These are phyloP conservation scores for Pangasius krempfi DNA, from an alignment of 2,797 vertebrate genomes.

Conservation along the genomic window DNA sequence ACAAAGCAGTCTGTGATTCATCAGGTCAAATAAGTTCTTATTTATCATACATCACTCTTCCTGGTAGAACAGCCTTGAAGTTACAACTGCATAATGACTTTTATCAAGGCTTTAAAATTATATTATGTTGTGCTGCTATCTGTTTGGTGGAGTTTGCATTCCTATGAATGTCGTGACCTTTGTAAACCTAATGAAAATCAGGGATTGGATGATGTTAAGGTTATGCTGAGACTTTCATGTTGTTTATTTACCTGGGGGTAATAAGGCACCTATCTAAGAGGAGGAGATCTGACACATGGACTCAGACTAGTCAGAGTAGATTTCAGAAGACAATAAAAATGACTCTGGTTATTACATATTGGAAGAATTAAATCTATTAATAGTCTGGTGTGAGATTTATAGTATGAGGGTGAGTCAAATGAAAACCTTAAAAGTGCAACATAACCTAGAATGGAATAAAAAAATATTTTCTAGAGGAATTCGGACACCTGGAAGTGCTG, in stretches of 20 bases:
- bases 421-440: neutral
- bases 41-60: neutral
- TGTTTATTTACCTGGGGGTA: neutral
- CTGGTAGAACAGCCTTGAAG: conserved; percentile 1
- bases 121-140: neutral
- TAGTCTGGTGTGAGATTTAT: neutral
- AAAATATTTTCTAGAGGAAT: neutral
- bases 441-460: neutral
- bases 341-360: neutral
- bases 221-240: neutral
- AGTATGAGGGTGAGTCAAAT: neutral
- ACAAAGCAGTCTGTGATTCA: conserved; percentile 45
- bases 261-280: neutral
- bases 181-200: neutral
- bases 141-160: neutral
- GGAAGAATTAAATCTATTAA: neutral
- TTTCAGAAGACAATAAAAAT: neutral
- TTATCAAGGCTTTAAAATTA: neutral
- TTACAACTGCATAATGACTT: neutral
- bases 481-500: neutral
- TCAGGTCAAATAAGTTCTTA: conserved; percentile 33
- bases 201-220: neutral
- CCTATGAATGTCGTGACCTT: neutral
- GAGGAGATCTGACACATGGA: neutral
- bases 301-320: neutral